Base-by-base conservation (phyloP, 2,797 vertebrate genomes). In the Danio aesculapii region DNA sequence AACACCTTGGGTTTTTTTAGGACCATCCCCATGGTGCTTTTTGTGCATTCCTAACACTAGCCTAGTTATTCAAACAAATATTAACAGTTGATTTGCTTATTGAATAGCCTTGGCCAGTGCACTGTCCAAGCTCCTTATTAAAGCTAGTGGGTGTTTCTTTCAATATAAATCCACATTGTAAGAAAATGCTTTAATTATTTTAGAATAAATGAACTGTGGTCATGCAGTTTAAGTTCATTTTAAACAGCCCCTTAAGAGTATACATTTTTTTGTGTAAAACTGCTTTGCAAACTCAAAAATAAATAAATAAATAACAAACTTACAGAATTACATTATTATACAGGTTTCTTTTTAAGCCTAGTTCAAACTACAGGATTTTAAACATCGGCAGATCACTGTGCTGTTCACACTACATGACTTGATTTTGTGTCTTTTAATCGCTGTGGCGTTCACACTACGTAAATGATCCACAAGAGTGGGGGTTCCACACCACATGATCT, bases 201-300 rank as follows among this genome's bases (percentile, higher is more conserved):
- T 44, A 14, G 11, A 30, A 46, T 14, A 11, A 50, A 68, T 21
- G 46, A 50, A 11, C 66, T 49, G 3, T 43, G 44, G 53, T 58
- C 50, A 1, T 12, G 21, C 44, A 52, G 47, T 43, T 75, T 75
- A 75, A 52, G 30, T 74, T 6, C 13, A 74, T 64, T 63, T 64
- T 19, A 75, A 64, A 16, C 13, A 75, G 59, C 14, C 47, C 21
- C 7, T 50, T 6, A 53, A 61, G 16, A 39, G 11, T 19, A 43
- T 43, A 0, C 53, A 55, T 55, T 76, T 53, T 66, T 53, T 76
- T 3, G 30, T 30, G n/a, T 16, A 44, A 66, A 16, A 17, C 21
- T 44, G 41, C 39, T 66, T 6, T 53, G 17, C 49, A 13, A 16
- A 55, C 61, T 21, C 61, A 19, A 30, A 30, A 30, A 30, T 30